Base-by-base conservation (phyloP, 1,140 invertebrate species). In the Solenopsis fugax region DNA sequence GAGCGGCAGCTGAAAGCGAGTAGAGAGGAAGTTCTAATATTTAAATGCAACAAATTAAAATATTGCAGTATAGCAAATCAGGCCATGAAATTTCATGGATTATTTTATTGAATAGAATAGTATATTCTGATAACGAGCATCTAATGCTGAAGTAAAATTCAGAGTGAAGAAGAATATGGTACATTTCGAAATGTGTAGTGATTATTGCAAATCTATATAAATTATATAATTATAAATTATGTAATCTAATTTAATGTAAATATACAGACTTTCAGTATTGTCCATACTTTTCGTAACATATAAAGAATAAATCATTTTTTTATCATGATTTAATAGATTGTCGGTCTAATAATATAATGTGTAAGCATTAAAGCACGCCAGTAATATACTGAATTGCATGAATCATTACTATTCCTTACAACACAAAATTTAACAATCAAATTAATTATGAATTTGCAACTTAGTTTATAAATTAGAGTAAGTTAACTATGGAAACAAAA, bases 381-480 rank as follows among this genome's bases (percentile, higher is more conserved):
- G 9, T 4, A n/a, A 37, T 37, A n/a, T 65, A 65, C 37, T 65
- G 34, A 58, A 58, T 9, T 58, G 56, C 56, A 24, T 29, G 29
- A 29, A 34, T 2, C 9, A 29, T 64, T 9, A 64, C 13, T 34
- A 34, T 65, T 65, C 4, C 18, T 65, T 65, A 64, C 24, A 24
- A 58, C 7, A 58, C 10, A 58, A 0, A 65, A 65, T 65, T 65
- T 65, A 65, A 65, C 9, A 65, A 65, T 34, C 2, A 65, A 37
- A 6, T 37, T 64, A 37, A 65, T 65, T 34, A 37, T 65, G 10
- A 37, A 37, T 37, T 65, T 65, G 18, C 37, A 37, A 34, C 29
- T 65, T 65, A 60, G 9, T n/a, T 9, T 65, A 65, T 65, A 65
- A 65, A 65, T 37, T 37, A 65, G 4, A 37, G 34, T 34, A 65